Evolutionary conservation across 2,888 invertebrate species (phyloP).

Genomic region (Idaea dimidiata): DNA sequence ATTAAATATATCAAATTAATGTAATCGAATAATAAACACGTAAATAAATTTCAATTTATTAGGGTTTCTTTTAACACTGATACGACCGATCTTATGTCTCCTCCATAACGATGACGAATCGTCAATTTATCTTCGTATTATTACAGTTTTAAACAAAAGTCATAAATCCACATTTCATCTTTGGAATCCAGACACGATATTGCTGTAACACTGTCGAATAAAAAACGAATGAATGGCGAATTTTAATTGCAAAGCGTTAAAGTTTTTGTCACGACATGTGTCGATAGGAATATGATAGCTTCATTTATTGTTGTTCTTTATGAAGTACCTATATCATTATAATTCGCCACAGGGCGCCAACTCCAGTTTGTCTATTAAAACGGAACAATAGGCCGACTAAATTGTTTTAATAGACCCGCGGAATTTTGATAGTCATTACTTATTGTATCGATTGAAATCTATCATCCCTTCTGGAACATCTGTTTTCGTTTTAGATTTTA

Average conservation of each 20-base stretch:
- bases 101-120: not conserved
- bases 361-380: conserved; percentile 59
- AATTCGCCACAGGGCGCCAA: conserved; percentile 67
- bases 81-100: not conserved
- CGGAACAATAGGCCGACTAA: conserved; percentile 68
- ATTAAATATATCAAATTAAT: not conserved
- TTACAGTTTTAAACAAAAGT: not conserved
- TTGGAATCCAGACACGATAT: not conserved
- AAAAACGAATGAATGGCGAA: conserved; percentile 31
- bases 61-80: not conserved
- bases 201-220: conserved; percentile 17
- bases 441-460: conserved; percentile 58
- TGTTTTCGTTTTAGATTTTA: conserved; percentile 65
- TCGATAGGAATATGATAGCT: conserved; percentile 69
- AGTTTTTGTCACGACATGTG: conserved; percentile 55
- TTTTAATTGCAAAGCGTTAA: conserved; percentile 39
- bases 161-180: conserved; percentile 1
- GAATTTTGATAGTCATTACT: conserved; percentile 67
- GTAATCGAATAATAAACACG: not conserved
- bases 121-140: not conserved
- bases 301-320: conserved; percentile 65
- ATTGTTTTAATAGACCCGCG: conserved; percentile 75
- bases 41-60: not conserved
- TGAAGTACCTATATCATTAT: conserved; percentile 70
- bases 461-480: conserved; percentile 62